Conservation (phyloP, 1,140 invertebrate species). For the Dryas iulia region DNA sequence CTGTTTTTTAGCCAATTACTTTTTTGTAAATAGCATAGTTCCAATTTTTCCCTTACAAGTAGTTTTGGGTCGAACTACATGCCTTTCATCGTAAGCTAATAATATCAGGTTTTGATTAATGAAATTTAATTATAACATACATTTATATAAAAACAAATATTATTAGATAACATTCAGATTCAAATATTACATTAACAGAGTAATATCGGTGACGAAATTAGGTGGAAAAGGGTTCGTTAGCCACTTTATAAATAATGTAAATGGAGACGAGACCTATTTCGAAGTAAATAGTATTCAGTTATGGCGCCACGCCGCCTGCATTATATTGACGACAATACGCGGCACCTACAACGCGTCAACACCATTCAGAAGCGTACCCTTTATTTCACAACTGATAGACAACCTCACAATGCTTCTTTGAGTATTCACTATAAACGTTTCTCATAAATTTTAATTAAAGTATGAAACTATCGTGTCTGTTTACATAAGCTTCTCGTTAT, state of each 20-base stretch:
- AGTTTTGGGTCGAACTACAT: neutral
- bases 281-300: constrained; percentile 44
- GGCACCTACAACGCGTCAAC: constrained; percentile 50
- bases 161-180: too few relatives aligned
- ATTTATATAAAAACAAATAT: too few relatives aligned
- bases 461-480: constrained; percentile 24
- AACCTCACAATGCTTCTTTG: constrained; percentile 46
- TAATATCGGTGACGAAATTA: neutral
- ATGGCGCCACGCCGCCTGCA: constrained; percentile 32
- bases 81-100: neutral
- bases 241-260: neutral
- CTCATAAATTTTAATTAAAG: constrained; percentile 46
- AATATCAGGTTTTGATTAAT: too few relatives aligned
- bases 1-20: too few relatives aligned
- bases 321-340: constrained; percentile 46
- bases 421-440: constrained; percentile 41
- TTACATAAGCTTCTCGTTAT: neutral
- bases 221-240: neutral
- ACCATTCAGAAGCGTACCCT: constrained; percentile 52
- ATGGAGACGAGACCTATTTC: constrained; percentile 36
- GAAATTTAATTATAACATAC: too few relatives aligned
- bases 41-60: neutral
- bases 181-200: neutral
- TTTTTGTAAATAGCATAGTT: too few relatives aligned
- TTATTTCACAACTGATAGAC: constrained; percentile 62